Evolutionary conservation across 2,113 vertebrate species (phyloP), one percentile per base, ranked within the genome.

Genomic region (Menidia beryllina): DNA sequence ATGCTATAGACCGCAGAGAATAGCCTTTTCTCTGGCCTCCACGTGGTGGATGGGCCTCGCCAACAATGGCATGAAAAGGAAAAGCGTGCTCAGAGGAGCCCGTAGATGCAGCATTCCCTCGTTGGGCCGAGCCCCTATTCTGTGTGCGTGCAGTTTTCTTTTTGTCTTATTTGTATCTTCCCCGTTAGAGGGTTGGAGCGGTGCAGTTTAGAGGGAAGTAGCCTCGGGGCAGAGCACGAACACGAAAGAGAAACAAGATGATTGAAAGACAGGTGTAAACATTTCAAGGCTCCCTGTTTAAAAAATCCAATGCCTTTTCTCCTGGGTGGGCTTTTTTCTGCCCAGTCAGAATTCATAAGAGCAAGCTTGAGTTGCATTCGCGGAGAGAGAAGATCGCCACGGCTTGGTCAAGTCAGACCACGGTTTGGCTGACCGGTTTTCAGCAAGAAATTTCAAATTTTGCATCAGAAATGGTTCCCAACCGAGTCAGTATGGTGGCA

Each of bases 1-100:
- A 73, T 73, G 80, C 83, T 54, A 48, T 61, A 27, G 60, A 3
- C 23, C 61, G 62, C 72, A 72, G 65, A 54, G 55, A 57, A 51
- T 38, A 64, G 73, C 57, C 56, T 25, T 55, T 55, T 50, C 53
- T 76, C 66, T 61, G 70, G 55, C 45, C 64, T 65, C 38, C 52
- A 27, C 75, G 20, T 64, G 69, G 24, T 55, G 69, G 60, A 60
- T 65, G 51, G 26, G 43, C 19, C 50, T 48, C 66, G 60, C 56
- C 61, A 71, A 56, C 55, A 78, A 65, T 51, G 26, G 39, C 23
- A 13, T 0, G 11, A 65, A 20, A 39, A 58, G 19, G 59, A 70
- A n/a, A n/a, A 69, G 41, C 20, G 20, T 50, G 25, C 49, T 47
- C 2, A 0, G 43, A 58, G 13, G 24, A 49, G 17, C 52, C 45